Evolutionary conservation across 2,888 invertebrate species (phyloP), one percentile per base, ranked within the genome.

Genomic region (Amphipyra tragopoginis): DNA sequence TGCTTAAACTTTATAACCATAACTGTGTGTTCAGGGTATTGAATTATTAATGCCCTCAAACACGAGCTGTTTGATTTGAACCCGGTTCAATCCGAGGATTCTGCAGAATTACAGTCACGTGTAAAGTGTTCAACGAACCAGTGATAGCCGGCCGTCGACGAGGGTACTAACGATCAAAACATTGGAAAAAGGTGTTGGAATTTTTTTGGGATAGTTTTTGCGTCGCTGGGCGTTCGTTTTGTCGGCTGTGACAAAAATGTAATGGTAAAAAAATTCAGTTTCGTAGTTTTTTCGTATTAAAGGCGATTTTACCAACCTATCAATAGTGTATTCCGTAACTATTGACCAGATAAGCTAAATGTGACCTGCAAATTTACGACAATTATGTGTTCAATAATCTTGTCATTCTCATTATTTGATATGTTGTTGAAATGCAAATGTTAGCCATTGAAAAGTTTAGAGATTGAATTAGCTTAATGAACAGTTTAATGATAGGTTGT

Each of bases 121-220:
- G 64, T 62, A 64, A 50, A 39, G 13, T 68, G 72, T 58, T 65
- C 71, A 79, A 79, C 75, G 80, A 80, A 77, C 78, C 73, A 52
- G n/a, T 47, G 45, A 14, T 29, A 44, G 36, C 33, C 29, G 34
- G 10, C 45, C 45, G 55, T 63, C 40, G 42, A 11, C 39, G 55
- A 45, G 15, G 57, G 51, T 44, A 55, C 51, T 54, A 60, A 57
- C 50, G 43, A 14, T 44, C 43, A 48, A 62, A 74, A 55, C 47
- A 52, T 58, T 47, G 59, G 58, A 70, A 64, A 70, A 74, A 49
- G 47, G 62, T 62, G 69, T 44, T 54, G 14, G 53, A 45, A 42
- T 57, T 74, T 45, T 50, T 69, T 57, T 40, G 45, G 47, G 62
- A 51, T 48, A 69, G 49, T 62, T 62, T 62, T 62, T 39, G 69